Evolutionary conservation across 2,888 invertebrate genomes (phyloP).

Genomic region (Aphidius colemani): DNA sequence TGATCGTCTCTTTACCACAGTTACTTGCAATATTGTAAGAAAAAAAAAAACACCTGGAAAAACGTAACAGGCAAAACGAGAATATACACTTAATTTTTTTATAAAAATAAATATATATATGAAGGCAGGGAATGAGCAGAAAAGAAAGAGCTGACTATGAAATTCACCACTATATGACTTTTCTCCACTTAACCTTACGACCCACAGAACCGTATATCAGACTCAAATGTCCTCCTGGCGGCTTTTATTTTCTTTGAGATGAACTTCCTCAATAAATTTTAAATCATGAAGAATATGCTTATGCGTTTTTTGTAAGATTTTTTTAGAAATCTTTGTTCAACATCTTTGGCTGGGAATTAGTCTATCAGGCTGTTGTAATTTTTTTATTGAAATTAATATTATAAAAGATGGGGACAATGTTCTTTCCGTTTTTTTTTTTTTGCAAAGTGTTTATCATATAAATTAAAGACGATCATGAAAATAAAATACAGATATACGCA

Average conservation of each 20-base stretch:
- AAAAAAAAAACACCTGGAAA: slow-evolving; percentile 31
- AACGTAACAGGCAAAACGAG: slow-evolving; percentile 33
- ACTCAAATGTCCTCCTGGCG: slow-evolving; percentile 36
- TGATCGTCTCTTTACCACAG: slow-evolving; percentile 29
- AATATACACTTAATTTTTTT: no score
- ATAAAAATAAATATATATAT: slow-evolving; percentile 3
- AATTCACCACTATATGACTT: slow-evolving; percentile 36
- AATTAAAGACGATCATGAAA: no score
- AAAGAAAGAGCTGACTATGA: slow-evolving; percentile 31
- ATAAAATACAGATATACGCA: no score
- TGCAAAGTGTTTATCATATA: no score
- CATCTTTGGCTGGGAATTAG: slow-evolving; percentile 12
- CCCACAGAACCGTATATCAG: slow-evolving; percentile 55
- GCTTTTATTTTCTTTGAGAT: no score
- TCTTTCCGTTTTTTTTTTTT: no score
- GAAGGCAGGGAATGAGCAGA: slow-evolving; percentile 24
- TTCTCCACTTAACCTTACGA: slow-evolving; percentile 55
- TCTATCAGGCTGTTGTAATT: no score
- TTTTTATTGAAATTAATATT: no score
- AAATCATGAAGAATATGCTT: slow-evolving; percentile 27
- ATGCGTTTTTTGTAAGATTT: slow-evolving; percentile 1
- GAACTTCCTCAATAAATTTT: slow-evolving; percentile 43
- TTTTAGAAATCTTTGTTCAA: slow-evolving; percentile 29
- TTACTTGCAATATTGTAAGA: slow-evolving; percentile 19
- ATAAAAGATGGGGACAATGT: no score